Evolutionary conservation across 1,140 invertebrate species (phyloP).

Genomic region (Doryteuthis pealeii): DNA sequence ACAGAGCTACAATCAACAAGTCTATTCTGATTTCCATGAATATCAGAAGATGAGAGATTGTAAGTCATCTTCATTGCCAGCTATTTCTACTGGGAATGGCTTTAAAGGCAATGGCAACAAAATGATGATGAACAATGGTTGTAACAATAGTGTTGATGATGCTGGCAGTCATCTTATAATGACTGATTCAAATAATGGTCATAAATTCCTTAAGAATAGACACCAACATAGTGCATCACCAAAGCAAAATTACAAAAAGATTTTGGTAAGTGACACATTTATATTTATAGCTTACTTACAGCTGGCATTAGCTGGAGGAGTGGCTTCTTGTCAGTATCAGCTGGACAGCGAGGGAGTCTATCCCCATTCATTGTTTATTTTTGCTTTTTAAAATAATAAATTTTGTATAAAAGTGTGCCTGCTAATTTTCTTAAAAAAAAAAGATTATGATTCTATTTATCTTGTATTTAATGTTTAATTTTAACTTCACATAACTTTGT

Average conservation of each 20-base stretch:
- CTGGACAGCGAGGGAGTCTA: too few relatives aligned
- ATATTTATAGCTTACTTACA: too few relatives aligned
- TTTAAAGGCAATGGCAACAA: background rate
- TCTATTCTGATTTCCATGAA: background rate
- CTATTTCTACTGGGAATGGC: background rate
- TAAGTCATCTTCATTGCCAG: background rate
- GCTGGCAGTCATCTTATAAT: background rate
- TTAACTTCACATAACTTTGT: too few relatives aligned
- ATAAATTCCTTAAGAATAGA: too few relatives aligned
- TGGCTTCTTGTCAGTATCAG: too few relatives aligned
- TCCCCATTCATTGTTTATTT: too few relatives aligned
- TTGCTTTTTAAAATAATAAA: too few relatives aligned
- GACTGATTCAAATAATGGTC: background rate
- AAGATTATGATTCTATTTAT: too few relatives aligned
- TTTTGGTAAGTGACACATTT: conserved; percentile 3
- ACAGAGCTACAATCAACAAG: background rate
- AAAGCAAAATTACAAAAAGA: conserved; percentile 1
- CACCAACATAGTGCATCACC: background rate
- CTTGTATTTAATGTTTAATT: too few relatives aligned
- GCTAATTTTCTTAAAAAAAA: too few relatives aligned
- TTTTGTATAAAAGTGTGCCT: too few relatives aligned
- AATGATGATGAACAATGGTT: background rate
- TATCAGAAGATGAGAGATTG: background rate
- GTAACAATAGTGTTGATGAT: background rate
- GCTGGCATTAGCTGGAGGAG: too few relatives aligned